Evolutionary conservation across 2,113 vertebrate species (phyloP), one percentile per base, ranked within the genome.

Genomic region (Garra rufa): DNA sequence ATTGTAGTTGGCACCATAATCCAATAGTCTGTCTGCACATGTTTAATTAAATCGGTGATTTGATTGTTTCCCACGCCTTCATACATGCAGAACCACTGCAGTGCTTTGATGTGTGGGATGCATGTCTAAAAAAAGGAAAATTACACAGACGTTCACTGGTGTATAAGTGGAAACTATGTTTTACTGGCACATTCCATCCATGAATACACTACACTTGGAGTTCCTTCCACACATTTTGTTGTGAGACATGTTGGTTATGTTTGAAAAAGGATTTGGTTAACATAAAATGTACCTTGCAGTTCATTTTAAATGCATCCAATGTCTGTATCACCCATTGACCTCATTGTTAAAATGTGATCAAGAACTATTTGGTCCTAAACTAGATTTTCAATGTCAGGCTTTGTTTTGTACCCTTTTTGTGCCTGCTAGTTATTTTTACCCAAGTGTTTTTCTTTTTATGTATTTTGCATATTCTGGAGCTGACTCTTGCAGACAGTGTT

Each of bases 1-100:
- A 7, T 82, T 76, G 21, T 73, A 80, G 71, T 41, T 90, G 1
- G 24, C 77, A 41, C 26, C 19, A 38, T 52, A 81, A 81, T 81
- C 79, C 79, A 41, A 67, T 46, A 81, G 28, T 63, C 57, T 43
- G n/a, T 26, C 41, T 65, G 59, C 43, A 67, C 61, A 4, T 5
- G 17, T 67, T 28, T 67, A 63, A 43, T 26, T 59, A 57, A 77
- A 77, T 4, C 13, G 4, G 24, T 46, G 59, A 43, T 80, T 65
- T 61, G 14, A 46, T 80, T 63, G 76, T 65, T 28, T 67, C 7
- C 4, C 8, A 30, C 41, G 17, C 26, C 43, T 9, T 63, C 38
- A 41, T 9, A 15, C 30, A 61, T 6, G 6, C 17, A 76, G 11
- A 55, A 52, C 10, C 4, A 28, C 70, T 61, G 38, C 77, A 65